phyloP scores from a whole-genome alignment of 2,113 vertebrate genomes.

The Potamarius usumacintae region DNA sequence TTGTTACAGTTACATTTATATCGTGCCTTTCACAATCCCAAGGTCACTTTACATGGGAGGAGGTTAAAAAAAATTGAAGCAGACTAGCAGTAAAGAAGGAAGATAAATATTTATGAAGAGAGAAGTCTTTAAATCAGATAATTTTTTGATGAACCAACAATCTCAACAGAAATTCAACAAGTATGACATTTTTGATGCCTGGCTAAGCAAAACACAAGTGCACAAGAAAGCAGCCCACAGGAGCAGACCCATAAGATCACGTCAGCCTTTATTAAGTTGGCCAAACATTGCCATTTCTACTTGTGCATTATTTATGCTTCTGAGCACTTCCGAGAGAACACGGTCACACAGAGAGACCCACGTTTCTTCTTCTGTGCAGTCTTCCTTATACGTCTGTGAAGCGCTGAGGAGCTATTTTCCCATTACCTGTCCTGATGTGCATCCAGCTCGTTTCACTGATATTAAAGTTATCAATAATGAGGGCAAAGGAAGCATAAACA shows the following conservation, averaged over 20 bases:
- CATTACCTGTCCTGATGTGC: neutral
- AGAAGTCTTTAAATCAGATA: too few relatives aligned
- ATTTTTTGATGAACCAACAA: neutral
- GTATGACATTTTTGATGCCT: neutral
- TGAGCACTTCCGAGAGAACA: neutral
- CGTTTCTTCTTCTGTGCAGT: neutral
- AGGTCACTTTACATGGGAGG: too few relatives aligned
- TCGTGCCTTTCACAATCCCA: too few relatives aligned
- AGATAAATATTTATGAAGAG: too few relatives aligned
- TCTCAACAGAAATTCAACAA: neutral
- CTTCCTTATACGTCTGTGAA: neutral
- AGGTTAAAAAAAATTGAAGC: too few relatives aligned
- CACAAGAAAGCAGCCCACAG: neutral
- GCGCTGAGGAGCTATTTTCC: neutral
- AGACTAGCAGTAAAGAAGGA: too few relatives aligned
- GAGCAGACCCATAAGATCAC: neutral
- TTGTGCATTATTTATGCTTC: conserved; percentile 12
- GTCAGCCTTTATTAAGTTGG: conserved; percentile 13
- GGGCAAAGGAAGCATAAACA: neutral
- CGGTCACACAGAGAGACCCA: neutral
- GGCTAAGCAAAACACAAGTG: neutral
- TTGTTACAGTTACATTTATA: neutral
- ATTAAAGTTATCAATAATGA: conserved; percentile 18
- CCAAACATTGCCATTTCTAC: conserved; percentile 2
- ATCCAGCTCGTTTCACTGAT: neutral